phyloP scores from a whole-genome alignment of 2,797 vertebrate genomes.

The Anniella stebbinsi region DNA sequence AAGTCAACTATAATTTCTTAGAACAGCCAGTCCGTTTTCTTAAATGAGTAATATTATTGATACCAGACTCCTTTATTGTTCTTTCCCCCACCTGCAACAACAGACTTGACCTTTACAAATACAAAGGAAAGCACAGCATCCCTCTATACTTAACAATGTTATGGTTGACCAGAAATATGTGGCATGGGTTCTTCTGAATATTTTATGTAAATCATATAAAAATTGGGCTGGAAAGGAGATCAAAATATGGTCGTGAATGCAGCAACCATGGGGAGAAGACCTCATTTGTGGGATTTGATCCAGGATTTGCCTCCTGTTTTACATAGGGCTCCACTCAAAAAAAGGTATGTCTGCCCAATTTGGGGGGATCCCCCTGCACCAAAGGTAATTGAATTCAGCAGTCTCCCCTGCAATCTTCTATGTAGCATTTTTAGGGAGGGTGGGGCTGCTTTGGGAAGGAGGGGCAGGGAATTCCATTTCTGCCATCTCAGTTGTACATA shows the following conservation, averaged over 20 bases:
- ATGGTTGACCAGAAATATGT: conserved; percentile 56
- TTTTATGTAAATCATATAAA: conserved; percentile 63
- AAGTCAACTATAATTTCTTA: conserved; percentile 11
- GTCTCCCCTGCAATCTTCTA: too few relatives aligned
- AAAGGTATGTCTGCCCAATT: too few relatives aligned
- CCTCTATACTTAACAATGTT: conserved; percentile 58
- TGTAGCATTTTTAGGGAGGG: too few relatives aligned
- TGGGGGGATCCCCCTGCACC: too few relatives aligned
- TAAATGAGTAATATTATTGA: conserved; percentile 42
- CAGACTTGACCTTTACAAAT: conserved; percentile 49
- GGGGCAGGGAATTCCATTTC: too few relatives aligned
- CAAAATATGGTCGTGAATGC: conserved; percentile 34
- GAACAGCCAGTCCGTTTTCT: not conserved
- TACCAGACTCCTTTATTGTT: conserved; percentile 11
- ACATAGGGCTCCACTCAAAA: too few relatives aligned
- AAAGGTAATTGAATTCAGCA: too few relatives aligned
- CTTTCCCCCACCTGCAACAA: not conserved
- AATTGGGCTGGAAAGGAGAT: conserved; percentile 45
- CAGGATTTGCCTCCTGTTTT: too few relatives aligned
- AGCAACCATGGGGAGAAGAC: conserved; percentile 29
- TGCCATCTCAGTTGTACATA: too few relatives aligned
- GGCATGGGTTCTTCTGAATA: conserved; percentile 25
- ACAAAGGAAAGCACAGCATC: conserved; percentile 39
- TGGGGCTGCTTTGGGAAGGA: too few relatives aligned
- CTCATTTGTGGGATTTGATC: too few relatives aligned